Base-by-base conservation (phyloP, 1,140 invertebrate genomes). In the Orchestia grillus region DNA sequence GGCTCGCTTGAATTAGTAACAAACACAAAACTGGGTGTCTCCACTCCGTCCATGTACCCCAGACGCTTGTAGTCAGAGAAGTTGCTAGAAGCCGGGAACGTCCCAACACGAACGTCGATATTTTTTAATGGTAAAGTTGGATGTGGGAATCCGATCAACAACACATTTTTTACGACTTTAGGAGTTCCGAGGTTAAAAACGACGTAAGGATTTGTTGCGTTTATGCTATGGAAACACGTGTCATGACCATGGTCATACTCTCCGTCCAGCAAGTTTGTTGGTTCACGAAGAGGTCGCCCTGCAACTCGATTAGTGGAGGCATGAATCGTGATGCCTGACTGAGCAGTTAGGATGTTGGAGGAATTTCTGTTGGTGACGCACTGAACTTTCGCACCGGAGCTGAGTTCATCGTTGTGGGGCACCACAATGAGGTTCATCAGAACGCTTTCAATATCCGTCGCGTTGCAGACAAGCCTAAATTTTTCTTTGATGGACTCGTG, bases 101-200 rank as follows among this genome's bases (percentile, higher is more conserved):
- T 90, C 43, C 88, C 88, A 90, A 90, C 88, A 4, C 88, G 88
- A 90, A 90, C 28, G 88, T 90, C 88, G 15, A 90, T 15, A 90
- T 90, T 90, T 90, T 90, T 1, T 4, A 90, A 90, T 4, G 41
- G 15, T 15, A 42, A 42, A 23, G 43, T 90, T 90, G 23, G 36
- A 0, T 16, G 36, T 42, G 88, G 43, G 28, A 90, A 90, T 8
- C 15, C 15, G 0, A 4, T 44, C 28, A 90, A 16, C 88, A 90
- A 41, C 0, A 90, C 88, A 44, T 90, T 90, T 44, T 44, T 90
- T 41, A 90, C 88, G 15, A 41, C 23, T 44, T 11, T 44, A 90
- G 41, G 42, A 19, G 41, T 15, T 42, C 41, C 43, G 11, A 90
- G 43, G 88, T 90, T 43, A 36, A 90, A 90, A 41, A 90, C 88